Base-by-base conservation (phyloP, 2,113 vertebrate species). In the Pipa parva region DNA sequence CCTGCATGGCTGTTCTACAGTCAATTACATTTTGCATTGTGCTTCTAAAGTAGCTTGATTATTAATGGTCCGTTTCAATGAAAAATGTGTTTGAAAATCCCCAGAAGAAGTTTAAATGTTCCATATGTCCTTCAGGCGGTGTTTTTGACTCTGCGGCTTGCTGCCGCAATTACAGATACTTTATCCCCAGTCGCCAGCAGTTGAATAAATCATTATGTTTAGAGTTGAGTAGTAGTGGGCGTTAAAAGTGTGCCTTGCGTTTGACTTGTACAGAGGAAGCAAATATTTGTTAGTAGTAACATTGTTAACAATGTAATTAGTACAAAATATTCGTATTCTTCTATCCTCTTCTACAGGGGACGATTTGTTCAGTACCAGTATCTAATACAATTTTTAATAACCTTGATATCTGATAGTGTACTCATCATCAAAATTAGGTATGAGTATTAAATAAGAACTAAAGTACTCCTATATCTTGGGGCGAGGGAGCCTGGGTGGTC, bases 31-130 rank as follows among this genome's bases (percentile, higher is more conserved):
- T 48, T 3, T 7, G 29, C 17, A 67, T 58, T 50, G 29, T 37
- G 55, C 49, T 42, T 28, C 18, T 55, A 27, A 25, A 54, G 29
- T 28, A 59, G 39, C 28, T 22, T 18, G 22, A 31, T 57, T 58
- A 58, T 48, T 57, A 66, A 58, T 58, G 63, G 63, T 46, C 18
- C 63, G 27, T 48, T n/a, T 58, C 54, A 18, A 28, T 31, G 52
- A 48, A 58, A 56, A 66, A 28, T 1, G 18, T 20, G 52, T 52
- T 46, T 24, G 26, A 28, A 46, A 42, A 49, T 24, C 46, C 46
- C 46, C 21, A 49, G 46, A 22, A 25, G 18, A 10, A 37, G 20
- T 22, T 31, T 18, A 18, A 31, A 20, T 20, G 36, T 37, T 58
- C 20, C 54, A 18, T 36, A 20, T 22, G 17, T 25, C 64, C 64